phyloP scores from a whole-genome alignment of 2,888 invertebrate genomes.

The Caenorhabditis macrosperma region DNA sequence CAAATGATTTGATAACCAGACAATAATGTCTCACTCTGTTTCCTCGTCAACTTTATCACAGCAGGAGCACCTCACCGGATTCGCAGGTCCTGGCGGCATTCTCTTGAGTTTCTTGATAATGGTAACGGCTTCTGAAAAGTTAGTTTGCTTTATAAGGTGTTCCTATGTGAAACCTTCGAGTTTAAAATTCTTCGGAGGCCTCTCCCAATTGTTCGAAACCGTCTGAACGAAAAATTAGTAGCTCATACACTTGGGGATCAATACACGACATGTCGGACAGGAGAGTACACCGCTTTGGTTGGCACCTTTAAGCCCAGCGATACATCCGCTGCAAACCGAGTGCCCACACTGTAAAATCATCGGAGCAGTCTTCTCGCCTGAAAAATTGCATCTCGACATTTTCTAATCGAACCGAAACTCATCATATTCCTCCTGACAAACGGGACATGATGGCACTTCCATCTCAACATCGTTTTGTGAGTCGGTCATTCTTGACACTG shows the following conservation, averaged over 20 bases:
- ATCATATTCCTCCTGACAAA: slow-evolving; percentile 19
- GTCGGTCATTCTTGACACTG: background rate
- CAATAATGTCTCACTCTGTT: background rate
- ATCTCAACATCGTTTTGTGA: background rate
- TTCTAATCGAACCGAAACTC: background rate
- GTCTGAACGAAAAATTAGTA: too few species aligned
- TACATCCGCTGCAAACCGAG: background rate
- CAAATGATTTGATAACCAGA: background rate
- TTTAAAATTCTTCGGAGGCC: background rate
- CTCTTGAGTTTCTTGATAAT: slow-evolving; percentile 1
- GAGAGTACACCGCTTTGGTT: too few species aligned
- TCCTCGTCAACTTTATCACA: slow-evolving; percentile 4
- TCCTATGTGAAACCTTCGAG: background rate
- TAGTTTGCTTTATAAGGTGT: background rate
- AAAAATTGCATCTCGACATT: background rate
- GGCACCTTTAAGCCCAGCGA: background rate
- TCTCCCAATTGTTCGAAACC: background rate
- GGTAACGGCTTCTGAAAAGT: background rate
- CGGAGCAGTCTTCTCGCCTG: background rate
- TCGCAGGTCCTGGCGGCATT: background rate
- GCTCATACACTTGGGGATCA: too few species aligned
- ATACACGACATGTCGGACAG: slow-evolving; percentile 9
- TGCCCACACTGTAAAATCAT: slow-evolving; percentile 1
- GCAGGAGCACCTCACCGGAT: slow-evolving; percentile 5
- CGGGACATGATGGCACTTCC: background rate